These are phyloP conservation scores for Atrina japonica DNA, from an alignment of 2,888 invertebrate genomes.

Conservation along the genomic window DNA sequence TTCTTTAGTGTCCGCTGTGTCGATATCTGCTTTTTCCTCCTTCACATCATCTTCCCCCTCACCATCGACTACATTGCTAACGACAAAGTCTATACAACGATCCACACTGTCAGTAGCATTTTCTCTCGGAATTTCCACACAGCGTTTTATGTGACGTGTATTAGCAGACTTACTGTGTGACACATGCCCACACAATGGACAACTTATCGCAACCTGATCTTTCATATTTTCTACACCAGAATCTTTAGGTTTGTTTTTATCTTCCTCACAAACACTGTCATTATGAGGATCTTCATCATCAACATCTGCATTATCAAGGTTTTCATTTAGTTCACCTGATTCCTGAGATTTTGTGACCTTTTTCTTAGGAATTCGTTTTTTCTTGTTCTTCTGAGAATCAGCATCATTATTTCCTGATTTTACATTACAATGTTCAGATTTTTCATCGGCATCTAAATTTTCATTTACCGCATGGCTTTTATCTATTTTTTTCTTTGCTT, in stretches of 20 bases:
- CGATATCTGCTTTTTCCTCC: slow-evolving; percentile 19
- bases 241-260: slow-evolving; percentile 27
- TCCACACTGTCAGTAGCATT: slow-evolving; percentile 2
- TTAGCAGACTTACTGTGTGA: slow-evolving; percentile 62
- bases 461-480: slow-evolving; percentile 29
- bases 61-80: background rate
- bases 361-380: background rate
- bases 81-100: no score
- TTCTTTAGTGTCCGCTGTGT: slow-evolving; percentile 10
- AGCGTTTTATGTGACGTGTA: slow-evolving; percentile 62
- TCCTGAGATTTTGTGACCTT: background rate
- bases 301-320: background rate
- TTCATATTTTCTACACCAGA: slow-evolving; percentile 14
- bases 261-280: slow-evolving; percentile 11
- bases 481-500: slow-evolving; percentile 23
- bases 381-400: background rate
- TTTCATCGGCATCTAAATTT: slow-evolving; percentile 18
- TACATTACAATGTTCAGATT: slow-evolving; percentile 4
- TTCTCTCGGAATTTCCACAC: slow-evolving; percentile 37
- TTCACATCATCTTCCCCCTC: slow-evolving; percentile 24
- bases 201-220: slow-evolving; percentile 30
- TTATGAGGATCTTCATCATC: slow-evolving; percentile 16
- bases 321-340: background rate
- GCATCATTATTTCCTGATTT: slow-evolving; percentile 27
- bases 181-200: slow-evolving; percentile 52